Conservation (phyloP, 2,888 invertebrate genomes). For the Hyalella azteca region DNA sequence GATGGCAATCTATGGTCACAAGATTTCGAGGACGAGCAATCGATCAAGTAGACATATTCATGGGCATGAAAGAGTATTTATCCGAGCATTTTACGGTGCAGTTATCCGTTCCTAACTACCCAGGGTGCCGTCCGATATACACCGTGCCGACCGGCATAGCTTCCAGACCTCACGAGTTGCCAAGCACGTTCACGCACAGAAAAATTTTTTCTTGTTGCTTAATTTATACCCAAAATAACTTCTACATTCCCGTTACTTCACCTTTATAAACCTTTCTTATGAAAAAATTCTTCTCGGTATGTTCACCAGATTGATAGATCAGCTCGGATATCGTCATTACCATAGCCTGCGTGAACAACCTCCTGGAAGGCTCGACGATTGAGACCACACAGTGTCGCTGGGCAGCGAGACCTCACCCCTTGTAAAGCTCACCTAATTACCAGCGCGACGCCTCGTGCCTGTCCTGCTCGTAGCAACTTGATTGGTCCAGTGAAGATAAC, state of each 20-base stretch:
- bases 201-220: no score
- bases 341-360: not conserved
- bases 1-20: not conserved
- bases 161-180: slow-evolving; percentile 16
- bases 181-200: slow-evolving; percentile 19
- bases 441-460: slow-evolving; percentile 23
- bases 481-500: not conserved
- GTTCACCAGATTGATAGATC: no score
- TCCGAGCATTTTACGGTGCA: slow-evolving; percentile 33
- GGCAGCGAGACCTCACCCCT: slow-evolving; percentile 2
- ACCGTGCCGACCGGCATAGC: not conserved
- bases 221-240: no score
- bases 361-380: not conserved
- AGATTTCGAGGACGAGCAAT: not conserved
- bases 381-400: slow-evolving; percentile 31
- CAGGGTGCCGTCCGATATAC: slow-evolving; percentile 27
- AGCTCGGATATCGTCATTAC: no score
- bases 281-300: no score
- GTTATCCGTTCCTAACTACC: slow-evolving; percentile 34
- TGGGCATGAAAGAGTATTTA: slow-evolving; percentile 28
- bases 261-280: no score
- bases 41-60: not conserved
- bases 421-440: slow-evolving; percentile 20
- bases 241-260: no score
- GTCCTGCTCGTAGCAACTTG: slow-evolving; percentile 12